These are phyloP conservation scores for Tricholaema leucomelas DNA, from an alignment of 2,113 vertebrate genomes.

Conservation along the genomic window DNA sequence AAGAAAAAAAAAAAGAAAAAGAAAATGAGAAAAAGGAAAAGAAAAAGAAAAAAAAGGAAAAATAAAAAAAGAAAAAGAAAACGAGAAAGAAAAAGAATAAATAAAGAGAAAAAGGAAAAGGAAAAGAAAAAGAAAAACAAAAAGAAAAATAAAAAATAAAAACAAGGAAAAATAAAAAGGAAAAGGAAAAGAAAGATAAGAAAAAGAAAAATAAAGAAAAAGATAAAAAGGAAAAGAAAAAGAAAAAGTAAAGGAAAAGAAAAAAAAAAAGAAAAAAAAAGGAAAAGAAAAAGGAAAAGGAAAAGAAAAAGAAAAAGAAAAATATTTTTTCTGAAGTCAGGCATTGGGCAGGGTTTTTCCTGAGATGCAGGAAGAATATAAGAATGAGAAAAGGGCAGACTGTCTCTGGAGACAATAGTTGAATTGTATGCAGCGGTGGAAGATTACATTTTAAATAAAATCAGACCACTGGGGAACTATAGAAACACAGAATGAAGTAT, in stretches of 20 bases:
- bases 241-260: too few species aligned
- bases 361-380: neutral
- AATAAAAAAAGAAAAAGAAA: too few species aligned
- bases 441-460: conserved; percentile 2
- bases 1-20: too few species aligned
- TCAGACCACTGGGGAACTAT: neutral
- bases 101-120: too few species aligned
- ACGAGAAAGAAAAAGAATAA: too few species aligned
- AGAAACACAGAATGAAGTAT: neutral
- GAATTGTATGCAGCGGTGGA: neutral
- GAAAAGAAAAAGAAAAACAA: neutral
- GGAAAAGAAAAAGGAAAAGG: too few species aligned
- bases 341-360: neutral
- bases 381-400: neutral
- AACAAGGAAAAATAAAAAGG: too few species aligned
- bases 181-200: neutral
- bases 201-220: neutral
- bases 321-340: neutral
- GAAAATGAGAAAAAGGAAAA: neutral
- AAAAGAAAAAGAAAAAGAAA: neutral
- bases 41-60: neutral
- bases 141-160: neutral
- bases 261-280: too few species aligned
- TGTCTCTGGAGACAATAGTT: neutral
- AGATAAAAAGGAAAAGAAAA: too few species aligned